Evolutionary conservation across 2,113 vertebrate species (phyloP).

Genomic region (Cyanoderma ruficeps): DNA sequence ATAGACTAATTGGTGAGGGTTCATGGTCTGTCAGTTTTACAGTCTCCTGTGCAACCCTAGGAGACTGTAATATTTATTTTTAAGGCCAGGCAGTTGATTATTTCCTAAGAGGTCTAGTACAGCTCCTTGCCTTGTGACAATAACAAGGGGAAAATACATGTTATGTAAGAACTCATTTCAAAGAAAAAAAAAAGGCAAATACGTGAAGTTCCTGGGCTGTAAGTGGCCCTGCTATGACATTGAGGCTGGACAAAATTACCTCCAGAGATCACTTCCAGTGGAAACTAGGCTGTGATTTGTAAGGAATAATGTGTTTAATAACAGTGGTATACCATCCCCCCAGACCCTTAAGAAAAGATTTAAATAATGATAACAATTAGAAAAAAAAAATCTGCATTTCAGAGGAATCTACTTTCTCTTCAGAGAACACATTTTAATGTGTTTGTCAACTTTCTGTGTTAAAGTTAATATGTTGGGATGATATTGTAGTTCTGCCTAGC

Average conservation of each 20-base stretch:
- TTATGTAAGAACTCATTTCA: not conserved
- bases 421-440: not conserved
- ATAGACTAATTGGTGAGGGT: not conserved
- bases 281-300: not conserved
- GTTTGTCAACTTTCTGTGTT: not conserved
- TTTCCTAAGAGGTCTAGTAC: not conserved
- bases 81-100: not conserved
- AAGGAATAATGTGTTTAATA: not conserved
- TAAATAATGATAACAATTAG: not conserved
- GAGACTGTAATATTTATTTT: not conserved
- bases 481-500: not conserved
- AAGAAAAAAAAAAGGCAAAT: not conserved
- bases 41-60: not conserved
- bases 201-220: not conserved
- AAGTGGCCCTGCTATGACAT: not conserved
- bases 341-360: not conserved
- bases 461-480: not conserved
- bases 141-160: not conserved
- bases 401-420: not conserved
- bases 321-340: rapidly evolving
- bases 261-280: not conserved
- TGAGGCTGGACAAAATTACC: not conserved
- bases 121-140: not conserved
- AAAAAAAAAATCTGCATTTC: not conserved
- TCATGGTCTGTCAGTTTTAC: not conserved